A percentile compares a stretch with the other conserved stretches of the same genome.
Conservation (phyloP, 2,113 vertebrate genomes). For the Mus pahari region DNA sequence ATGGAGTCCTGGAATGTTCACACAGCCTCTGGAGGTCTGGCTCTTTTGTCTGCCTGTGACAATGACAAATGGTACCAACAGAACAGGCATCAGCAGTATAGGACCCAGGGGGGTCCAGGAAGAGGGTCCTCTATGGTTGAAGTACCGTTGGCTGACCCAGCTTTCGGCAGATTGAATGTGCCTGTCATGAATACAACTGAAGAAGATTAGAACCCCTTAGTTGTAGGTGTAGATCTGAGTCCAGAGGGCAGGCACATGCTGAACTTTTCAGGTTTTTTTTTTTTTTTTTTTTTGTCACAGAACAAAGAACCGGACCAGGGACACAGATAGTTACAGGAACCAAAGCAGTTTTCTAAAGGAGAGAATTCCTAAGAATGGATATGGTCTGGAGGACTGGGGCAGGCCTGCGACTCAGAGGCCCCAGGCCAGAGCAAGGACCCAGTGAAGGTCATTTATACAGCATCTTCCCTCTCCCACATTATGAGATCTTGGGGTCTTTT, state of each 20-base stretch:
- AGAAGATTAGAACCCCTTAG: neutral
- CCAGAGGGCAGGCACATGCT: neutral
- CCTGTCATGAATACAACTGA: neutral
- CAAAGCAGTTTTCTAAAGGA: neutral
- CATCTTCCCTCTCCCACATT: neutral
- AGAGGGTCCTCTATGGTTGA: neutral
- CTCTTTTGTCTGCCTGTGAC: neutral
- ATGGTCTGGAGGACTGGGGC: neutral
- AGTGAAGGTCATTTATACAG: neutral
- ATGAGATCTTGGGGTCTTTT: neutral
- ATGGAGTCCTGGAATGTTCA: neutral
- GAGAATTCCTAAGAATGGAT: neutral
- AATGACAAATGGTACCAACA: neutral
- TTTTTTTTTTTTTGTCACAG: neutral
- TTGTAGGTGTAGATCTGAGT: neutral
- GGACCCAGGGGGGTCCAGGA: neutral
- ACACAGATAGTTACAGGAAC: neutral
- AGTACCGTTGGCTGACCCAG: neutral
- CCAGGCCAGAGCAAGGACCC: neutral
- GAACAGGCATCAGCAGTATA: neutral
- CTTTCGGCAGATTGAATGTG: neutral
- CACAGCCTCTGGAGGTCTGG: neutral
- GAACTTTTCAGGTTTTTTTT: neutral
- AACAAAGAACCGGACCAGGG: neutral
- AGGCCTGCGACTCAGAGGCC: neutral